Evolutionary conservation across 2,113 vertebrate genomes (phyloP), one percentile per base, ranked within the genome.

Genomic region (Catharus fuscescens): DNA sequence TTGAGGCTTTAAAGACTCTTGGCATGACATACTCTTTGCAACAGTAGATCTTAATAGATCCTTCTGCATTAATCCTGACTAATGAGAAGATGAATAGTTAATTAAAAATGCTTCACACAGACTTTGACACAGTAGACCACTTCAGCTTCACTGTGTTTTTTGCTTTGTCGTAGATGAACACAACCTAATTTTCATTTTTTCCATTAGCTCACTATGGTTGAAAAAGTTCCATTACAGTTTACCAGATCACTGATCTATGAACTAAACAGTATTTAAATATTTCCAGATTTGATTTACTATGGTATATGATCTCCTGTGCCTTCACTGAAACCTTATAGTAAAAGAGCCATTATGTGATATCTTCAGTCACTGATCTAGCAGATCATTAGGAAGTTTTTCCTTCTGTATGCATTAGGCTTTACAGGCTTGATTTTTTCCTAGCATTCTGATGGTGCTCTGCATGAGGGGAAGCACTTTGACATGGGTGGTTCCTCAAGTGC

Each of bases 261-360:
- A 92, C 91, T 84, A 96, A 96, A 94, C 87, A 96, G 81, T 87
- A 93, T 93, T 97, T 93, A 94, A 97, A 93, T 95, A 96, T 94
- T 96, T 95, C 84, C 73, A 82, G 69, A 86, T 94, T 96, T 96
- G 86, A 96, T 96, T 97, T 95, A 88, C 81, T 92, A 29, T 29
- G 47, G 81, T 91, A 13, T 95, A 77, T 84, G 90, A 90, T 92
- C 65, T 90, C 42, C 65, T 90, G 61, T 89, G 67, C 90, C 50
- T 95, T 81, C 86, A 88, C 25, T 88, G 90, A 96, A 96, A 89
- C 79, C 71, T 47, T 86, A 88, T 2, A 93, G 61, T 31, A 65
- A 88, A 95, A 95, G 56, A 96, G 38, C 38, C 72, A 61, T 92
- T 92, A 95, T 90, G 52, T 71, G 72, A 64, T 94, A 86, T 93